These are phyloP conservation scores for Aromia moschata DNA, from an alignment of 2,888 invertebrate species.

Conservation along the genomic window DNA sequence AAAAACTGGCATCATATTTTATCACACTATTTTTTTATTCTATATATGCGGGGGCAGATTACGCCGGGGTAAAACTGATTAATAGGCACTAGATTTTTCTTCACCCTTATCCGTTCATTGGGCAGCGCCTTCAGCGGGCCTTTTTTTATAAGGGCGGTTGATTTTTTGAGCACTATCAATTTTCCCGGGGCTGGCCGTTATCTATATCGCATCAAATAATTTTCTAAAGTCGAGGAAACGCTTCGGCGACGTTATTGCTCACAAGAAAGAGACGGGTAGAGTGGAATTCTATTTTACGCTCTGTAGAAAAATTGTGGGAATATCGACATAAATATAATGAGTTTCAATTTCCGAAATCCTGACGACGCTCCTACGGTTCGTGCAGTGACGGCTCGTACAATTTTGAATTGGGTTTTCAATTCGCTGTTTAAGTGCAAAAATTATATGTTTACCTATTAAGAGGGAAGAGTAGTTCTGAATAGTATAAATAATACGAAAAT, in stretches of 20 bases:
- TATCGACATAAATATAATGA: too few relatives aligned
- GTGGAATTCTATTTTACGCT: too few relatives aligned
- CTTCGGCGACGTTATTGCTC: not conserved
- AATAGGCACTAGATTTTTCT: slow-evolving; percentile 9
- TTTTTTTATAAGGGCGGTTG: slow-evolving; percentile 6
- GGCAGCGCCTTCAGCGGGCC: slow-evolving; percentile 3
- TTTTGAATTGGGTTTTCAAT: too few relatives aligned
- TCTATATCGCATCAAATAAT: slow-evolving; percentile 13
- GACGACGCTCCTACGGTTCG: too few relatives aligned
- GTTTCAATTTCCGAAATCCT: too few relatives aligned
- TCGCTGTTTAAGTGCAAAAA: too few relatives aligned
- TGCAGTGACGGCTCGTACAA: too few relatives aligned
- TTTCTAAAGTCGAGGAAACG: slow-evolving; percentile 14
- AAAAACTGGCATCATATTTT: not conserved
- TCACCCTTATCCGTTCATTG: slow-evolving; percentile 9
- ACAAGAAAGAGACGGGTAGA: not conserved
- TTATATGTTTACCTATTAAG: too few relatives aligned
- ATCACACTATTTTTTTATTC: not conserved
- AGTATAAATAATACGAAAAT: too few relatives aligned
- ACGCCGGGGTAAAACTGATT: slow-evolving; percentile 11
- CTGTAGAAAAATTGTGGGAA: too few relatives aligned
- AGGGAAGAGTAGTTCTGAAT: too few relatives aligned
- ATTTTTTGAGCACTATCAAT: slow-evolving; percentile 1
- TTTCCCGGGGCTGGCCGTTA: not conserved
- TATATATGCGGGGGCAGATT: slow-evolving; percentile 1